phyloP scores from a whole-genome alignment of 2,888 invertebrate genomes.

The Erebia ligea region DNA sequence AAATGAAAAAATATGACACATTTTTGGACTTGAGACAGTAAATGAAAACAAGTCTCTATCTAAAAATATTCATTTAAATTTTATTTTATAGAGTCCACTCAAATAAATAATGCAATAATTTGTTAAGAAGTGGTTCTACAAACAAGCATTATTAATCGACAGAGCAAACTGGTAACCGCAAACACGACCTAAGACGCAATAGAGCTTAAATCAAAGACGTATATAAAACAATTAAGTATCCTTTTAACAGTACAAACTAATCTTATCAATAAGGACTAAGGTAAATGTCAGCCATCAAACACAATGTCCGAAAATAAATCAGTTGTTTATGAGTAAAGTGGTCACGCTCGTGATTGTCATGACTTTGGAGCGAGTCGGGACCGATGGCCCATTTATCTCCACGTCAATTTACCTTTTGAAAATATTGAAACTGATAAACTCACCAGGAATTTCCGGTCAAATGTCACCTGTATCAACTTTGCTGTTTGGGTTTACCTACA shows the following conservation, averaged over 20 bases:
- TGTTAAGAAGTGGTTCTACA: background rate
- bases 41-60: background rate
- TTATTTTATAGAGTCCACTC: background rate
- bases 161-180: background rate
- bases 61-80: background rate
- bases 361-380: slow-evolving; percentile 61
- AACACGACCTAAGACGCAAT: background rate
- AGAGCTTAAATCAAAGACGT: slow-evolving; percentile 3
- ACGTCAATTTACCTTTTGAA: slow-evolving; percentile 64
- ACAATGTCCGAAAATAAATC: slow-evolving; percentile 72
- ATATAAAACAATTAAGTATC: slow-evolving; percentile 33
- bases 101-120: background rate
- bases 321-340: slow-evolving; percentile 72
- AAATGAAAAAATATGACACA: no score
- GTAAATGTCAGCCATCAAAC: slow-evolving; percentile 45
- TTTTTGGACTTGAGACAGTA: no score
- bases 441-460: slow-evolving; percentile 67
- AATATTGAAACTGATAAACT: slow-evolving; percentile 68
- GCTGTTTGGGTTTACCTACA: background rate
- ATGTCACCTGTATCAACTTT: slow-evolving; percentile 39
- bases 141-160: slow-evolving; percentile 9
- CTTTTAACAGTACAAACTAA: slow-evolving; percentile 30
- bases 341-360: slow-evolving; percentile 72
- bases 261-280: slow-evolving; percentile 34
- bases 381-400: slow-evolving; percentile 61